Evolutionary conservation across 2,113 vertebrate genomes (phyloP).

Genomic region (Terrapene triunguis): DNA sequence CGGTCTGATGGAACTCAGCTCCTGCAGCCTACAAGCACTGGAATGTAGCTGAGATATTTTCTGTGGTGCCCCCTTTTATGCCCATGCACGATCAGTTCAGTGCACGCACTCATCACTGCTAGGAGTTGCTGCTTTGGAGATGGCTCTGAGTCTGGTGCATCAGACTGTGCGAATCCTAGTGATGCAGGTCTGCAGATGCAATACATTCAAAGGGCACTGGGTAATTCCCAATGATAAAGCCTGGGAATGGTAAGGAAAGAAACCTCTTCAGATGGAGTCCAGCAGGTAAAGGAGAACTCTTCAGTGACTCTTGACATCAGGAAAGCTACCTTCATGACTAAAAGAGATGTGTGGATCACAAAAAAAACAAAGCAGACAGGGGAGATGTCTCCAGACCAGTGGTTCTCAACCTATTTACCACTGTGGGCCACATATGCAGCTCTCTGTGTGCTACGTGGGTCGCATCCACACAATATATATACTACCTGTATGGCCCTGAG

Average conservation of each 20-base stretch:
- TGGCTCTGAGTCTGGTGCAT: not conserved
- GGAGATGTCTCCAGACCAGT: too few relatives aligned
- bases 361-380: not conserved
- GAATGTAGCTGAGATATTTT: not conserved
- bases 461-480: too few relatives aligned
- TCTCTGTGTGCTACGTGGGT: too few relatives aligned
- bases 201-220: not conserved
- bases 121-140: not conserved
- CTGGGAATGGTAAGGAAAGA: not conserved
- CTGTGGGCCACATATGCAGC: too few relatives aligned
- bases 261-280: not conserved
- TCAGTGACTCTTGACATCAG: not conserved
- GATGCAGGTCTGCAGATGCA: not conserved
- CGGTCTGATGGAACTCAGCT: not conserved
- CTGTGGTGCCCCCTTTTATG: not conserved
- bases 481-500: too few relatives aligned
- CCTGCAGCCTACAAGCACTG: not conserved
- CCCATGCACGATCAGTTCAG: not conserved
- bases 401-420: too few relatives aligned
- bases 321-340: not conserved
- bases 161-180: not conserved
- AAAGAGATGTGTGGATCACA: not conserved
- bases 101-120: not conserved
- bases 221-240: not conserved
- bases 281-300: not conserved